Conservation (phyloP, 2,113 vertebrate species). For the Pedetes capensis region DNA sequence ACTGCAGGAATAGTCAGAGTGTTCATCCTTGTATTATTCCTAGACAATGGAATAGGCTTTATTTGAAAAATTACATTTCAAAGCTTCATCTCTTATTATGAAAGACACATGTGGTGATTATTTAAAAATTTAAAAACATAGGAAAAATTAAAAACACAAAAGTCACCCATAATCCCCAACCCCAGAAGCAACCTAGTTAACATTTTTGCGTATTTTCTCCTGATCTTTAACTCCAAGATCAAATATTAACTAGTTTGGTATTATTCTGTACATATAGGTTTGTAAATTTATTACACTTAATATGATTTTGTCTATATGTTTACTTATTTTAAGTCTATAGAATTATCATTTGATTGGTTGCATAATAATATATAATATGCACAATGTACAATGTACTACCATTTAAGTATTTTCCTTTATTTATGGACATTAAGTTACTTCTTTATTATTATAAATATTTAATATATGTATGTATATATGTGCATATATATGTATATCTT, state of each 20-base stretch:
- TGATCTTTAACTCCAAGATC: neutral
- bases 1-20: neutral
- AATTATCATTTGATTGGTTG: neutral
- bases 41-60: neutral
- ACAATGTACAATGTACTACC: neutral
- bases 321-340: neutral
- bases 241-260: neutral
- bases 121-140: no score
- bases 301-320: neutral
- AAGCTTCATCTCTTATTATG: neutral
- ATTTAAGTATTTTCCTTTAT: neutral
- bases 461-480: no score
- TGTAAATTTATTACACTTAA: neutral
- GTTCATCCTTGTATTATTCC: neutral
- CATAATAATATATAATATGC: neutral
- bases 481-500: neutral
- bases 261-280: neutral
- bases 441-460: slow-evolving; percentile 24
- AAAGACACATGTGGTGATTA: neutral
- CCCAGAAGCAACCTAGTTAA: neutral
- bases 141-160: neutral
- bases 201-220: neutral
- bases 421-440: neutral
- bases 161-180: neutral
- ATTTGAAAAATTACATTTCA: neutral